Conservation (phyloP, 2,113 vertebrate species). For the Hirundichthys speculiger region DNA sequence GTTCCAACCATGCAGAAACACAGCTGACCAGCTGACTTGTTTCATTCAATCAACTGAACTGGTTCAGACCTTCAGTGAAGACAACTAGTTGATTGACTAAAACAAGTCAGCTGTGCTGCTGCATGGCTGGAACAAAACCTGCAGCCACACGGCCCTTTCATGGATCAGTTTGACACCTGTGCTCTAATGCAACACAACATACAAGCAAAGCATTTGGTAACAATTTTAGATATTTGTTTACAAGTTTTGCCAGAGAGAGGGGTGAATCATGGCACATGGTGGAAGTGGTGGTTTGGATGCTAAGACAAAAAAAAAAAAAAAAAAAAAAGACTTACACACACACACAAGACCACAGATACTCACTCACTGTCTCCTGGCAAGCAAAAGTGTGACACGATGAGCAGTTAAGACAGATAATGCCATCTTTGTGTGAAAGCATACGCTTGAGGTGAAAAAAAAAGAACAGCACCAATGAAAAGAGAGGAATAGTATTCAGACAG, state of each 20-base stretch:
- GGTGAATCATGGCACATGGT: slow-evolving; percentile 31
- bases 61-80: no score
- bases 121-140: no score
- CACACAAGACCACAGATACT: slow-evolving; percentile 56
- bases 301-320: slow-evolving; percentile 21
- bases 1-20: no score
- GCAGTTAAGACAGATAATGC: slow-evolving; percentile 51
- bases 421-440: slow-evolving; percentile 59
- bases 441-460: slow-evolving; percentile 55
- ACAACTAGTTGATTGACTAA: no score
- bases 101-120: no score
- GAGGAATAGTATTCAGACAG: slow-evolving; percentile 45
- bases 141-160: no score
- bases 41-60: no score
- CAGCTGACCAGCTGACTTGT: no score
- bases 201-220: no score
- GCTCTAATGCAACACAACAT: no score
- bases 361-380: slow-evolving; percentile 60
- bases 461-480: slow-evolving; percentile 50
- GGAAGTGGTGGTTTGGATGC: slow-evolving; percentile 28
- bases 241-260: slow-evolving; percentile 5
- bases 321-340: slow-evolving; percentile 51
- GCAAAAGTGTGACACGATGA: slow-evolving; percentile 65
- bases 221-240: no score
- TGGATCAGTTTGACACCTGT: no score